Base-by-base conservation (phyloP, 2,888 invertebrate species). In the Calliopum simillimum region DNA sequence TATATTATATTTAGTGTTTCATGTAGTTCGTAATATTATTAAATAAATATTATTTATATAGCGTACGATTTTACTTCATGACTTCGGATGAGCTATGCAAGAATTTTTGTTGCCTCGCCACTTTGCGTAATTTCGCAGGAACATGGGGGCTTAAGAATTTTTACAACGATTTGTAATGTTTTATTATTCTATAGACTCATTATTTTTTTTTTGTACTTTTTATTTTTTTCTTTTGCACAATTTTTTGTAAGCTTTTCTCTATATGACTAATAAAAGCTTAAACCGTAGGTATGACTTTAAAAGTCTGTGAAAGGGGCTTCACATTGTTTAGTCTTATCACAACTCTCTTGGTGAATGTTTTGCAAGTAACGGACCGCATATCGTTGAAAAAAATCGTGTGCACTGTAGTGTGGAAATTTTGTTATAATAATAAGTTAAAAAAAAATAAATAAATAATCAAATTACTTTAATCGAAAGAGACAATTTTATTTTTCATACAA, bases 151-250 rank as follows among this genome's bases (percentile, higher is more conserved):
- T 33, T 33, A 33, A 8, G 8, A 33, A 33, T 33, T 33, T 8
- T 33, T 6, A 33, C 33, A 33, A 33, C 33, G 4, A 33, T 21
- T 19, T 19, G 19, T 6, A 19, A 13, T 11, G 11, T 21, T 51
- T 51, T n/a, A 3, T 12, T 19, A 51, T 3, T 5, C 49, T 49
- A 16, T 5, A 49, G 12, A 4, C 19, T 49, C 19, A 16, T 49
- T 3, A 3, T 19, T 1, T 64, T 77, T 19, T 47, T 5, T 41
- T 64, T 33, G 5, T 21, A 19, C 33, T 33, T 49, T 33, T 49
- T n/a, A 46, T 53, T n/a, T 61, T 23, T 43, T 66, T 66, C 4
- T 46, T 46, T 46, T 44, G 13, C 14, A 47, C 21, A 63, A 23
- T 13, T n/a, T 49, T 23, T 16, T 19, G 16, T 3, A 23, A 14